Evolutionary conservation across 2,888 invertebrate genomes (phyloP), one percentile per base, ranked within the genome.

Genomic region (Drosophila paracracens): DNA sequence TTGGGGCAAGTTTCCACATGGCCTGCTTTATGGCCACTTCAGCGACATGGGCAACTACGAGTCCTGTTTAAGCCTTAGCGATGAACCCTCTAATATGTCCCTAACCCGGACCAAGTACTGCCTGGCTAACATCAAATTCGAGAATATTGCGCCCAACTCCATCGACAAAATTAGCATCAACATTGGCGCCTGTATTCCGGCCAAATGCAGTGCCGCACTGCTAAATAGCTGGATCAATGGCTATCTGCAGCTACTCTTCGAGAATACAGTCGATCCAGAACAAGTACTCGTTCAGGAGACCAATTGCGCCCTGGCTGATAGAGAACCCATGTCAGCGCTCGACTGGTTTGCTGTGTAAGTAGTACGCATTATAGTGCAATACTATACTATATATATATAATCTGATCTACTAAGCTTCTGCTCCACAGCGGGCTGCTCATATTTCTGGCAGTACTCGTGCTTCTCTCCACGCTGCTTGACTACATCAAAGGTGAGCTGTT

Each of bases 41-140:
- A 82, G 80, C 38, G 92, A 93, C 51, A 70, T 93, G 33, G 94
- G 94, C 52, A 91, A 92, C 74, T 94, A 83, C 57, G 94, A 94
- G 73, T 88, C 93, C 62, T 94, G 94, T 63, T 62, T 94, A 16
- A 74, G 72, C 13, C 16, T 11, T 10, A 35, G 48, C 50, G 10
- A 31, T 25, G 33, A 8, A 13, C 27, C n/a, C 21, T 10, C 36
- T 0, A 7, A 2, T 6, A 13, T 11, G 1, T 46, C 46, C 10
- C 18, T 33, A 18, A 11, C 50, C 2, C 8, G 60, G 4, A 63
- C 63, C 36, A 82, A 89, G 57, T 87, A 87, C 36, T 90, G 91
- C 31, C 51, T 89, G 46, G 54, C 77, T 4, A 61, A 63, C 53
- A 75, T 82, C 0, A 27, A 62, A 29, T 82, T 82, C 43, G 70